Evolutionary conservation across 1,140 invertebrate genomes (phyloP), one percentile per base, ranked within the genome.

Genomic region (Pseudomyrmex pallidus): DNA sequence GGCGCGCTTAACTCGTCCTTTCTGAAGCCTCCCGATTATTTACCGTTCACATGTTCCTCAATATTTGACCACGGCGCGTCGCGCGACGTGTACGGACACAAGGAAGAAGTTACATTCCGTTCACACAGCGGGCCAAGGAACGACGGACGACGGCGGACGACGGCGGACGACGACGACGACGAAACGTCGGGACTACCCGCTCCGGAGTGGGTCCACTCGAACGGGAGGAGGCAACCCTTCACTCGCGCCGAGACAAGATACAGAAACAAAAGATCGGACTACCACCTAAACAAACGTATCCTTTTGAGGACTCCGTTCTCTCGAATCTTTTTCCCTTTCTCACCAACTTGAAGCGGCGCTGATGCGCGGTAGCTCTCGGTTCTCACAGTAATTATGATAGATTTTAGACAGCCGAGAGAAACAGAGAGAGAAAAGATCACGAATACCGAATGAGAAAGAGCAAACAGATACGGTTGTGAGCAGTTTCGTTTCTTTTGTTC

Each of bases 361-460:
- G 35, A 35, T 84, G 54, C 44, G 48, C 82, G 70, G 57, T 86
- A 63, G 64, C 62, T 56, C 80, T 83, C 62, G 52, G 84, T 89
- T 89, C 88, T 87, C 88, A 89, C 83, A 89, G 83, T 74, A 87
- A 89, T 89, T 89, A 89, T 89, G 78, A 35, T 85, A 70, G 83
- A 87, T 85, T 89, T 78, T 76, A 48, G 78, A 74, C 73, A 59
- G 66, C 13, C 68, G 63, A 74, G 84, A 85, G 44, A 56, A 44
- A 73, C 54, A 74, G 46, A 68, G 35, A 48, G n/a, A 46, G 62
- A 64, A 20, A 64, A 9, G 7, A 25, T 12, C 25, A 13, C 67
- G 67, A 84, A 78, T 35, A 35, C 61, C 83, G 59, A 17, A 35
- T 86, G 50, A 57, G 74, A 48, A 46, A 76, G 73, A 72, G 50